Percentiles rank a stretch among this genome's conserved stretches.
Evolutionary conservation across 2,888 invertebrate species (phyloP).

Genomic region (Cactoblastis cactorum): DNA sequence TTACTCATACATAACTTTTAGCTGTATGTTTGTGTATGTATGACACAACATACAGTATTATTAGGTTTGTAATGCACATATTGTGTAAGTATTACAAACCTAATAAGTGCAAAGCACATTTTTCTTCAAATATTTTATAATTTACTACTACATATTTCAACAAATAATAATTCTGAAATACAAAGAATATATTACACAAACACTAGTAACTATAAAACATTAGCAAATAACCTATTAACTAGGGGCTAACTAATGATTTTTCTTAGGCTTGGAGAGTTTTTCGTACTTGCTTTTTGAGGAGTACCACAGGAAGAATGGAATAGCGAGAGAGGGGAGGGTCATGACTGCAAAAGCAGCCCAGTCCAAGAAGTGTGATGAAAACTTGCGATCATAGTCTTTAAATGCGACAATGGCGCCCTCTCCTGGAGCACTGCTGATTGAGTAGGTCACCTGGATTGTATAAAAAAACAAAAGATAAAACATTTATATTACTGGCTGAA

Average conservation of each 20-base stretch:
- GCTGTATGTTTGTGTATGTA: no score
- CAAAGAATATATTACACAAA: background rate
- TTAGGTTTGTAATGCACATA: no score
- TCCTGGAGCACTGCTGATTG: slow-evolving; percentile 93
- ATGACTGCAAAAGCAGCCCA: slow-evolving; percentile 98
- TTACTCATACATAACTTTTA: no score
- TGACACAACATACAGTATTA: no score
- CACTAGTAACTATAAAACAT: slow-evolving; percentile 32
- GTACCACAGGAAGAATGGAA: slow-evolving; percentile 96
- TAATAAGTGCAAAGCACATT: background rate
- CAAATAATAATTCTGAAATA: no score
- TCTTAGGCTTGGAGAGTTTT: slow-evolving; percentile 86
- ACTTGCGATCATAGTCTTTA: slow-evolving; percentile 96
- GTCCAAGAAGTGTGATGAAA: slow-evolving; percentile 97
- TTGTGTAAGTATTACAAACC: no score
- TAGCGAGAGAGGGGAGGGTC: slow-evolving; percentile 95
- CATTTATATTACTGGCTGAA: no score
- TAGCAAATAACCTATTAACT: slow-evolving; percentile 39
- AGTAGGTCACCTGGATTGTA: slow-evolving; percentile 82
- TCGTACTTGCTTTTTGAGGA: slow-evolving; percentile 97
- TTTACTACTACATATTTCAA: no score
- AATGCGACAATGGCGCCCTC: slow-evolving; percentile 96
- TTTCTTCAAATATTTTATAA: background rate
- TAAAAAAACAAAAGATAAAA: slow-evolving; percentile 1
- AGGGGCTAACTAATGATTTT: slow-evolving; percentile 67